Evolutionary conservation across 2,888 invertebrate genomes (phyloP).

Genomic region (Pteria penguin): DNA sequence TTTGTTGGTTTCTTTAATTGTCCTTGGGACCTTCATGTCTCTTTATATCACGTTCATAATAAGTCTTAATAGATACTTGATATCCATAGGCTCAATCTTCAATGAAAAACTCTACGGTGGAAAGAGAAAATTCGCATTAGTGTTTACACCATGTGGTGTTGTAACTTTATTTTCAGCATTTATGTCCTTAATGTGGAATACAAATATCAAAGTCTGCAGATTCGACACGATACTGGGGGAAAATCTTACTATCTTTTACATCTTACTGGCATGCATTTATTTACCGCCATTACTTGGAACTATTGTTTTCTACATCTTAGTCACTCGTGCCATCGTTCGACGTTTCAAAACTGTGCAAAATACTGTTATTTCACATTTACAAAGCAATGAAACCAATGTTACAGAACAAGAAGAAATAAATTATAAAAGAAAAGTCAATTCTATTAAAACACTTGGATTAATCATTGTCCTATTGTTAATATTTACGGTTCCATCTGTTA

Average conservation of each 20-base stretch:
- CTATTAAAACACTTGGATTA: too few relatives aligned
- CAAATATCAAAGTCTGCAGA: background rate
- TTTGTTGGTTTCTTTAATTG: background rate
- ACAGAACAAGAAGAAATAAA: too few relatives aligned
- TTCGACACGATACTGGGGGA: background rate
- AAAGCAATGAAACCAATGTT: too few relatives aligned
- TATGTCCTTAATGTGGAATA: background rate
- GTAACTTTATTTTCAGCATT: background rate
- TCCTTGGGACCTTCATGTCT: background rate
- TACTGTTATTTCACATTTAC: too few relatives aligned
- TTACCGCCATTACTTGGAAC: background rate
- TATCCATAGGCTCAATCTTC: background rate
- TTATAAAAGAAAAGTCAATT: too few relatives aligned
- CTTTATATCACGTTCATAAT: background rate
- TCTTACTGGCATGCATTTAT: background rate
- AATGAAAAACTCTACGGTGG: background rate
- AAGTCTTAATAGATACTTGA: background rate
- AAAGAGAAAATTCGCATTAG: background rate
- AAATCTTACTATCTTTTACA: background rate
- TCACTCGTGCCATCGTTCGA: background rate
- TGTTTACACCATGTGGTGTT: background rate
- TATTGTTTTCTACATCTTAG: background rate
- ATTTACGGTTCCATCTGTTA: too few relatives aligned
- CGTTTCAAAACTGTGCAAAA: too few relatives aligned
- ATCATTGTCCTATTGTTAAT: too few relatives aligned